Evolutionary conservation across 37 sponge, comb jelly and placozoan genomes (phyloP), one percentile per base, ranked within the genome.

Genomic region (Hormiphora californensis): DNA sequence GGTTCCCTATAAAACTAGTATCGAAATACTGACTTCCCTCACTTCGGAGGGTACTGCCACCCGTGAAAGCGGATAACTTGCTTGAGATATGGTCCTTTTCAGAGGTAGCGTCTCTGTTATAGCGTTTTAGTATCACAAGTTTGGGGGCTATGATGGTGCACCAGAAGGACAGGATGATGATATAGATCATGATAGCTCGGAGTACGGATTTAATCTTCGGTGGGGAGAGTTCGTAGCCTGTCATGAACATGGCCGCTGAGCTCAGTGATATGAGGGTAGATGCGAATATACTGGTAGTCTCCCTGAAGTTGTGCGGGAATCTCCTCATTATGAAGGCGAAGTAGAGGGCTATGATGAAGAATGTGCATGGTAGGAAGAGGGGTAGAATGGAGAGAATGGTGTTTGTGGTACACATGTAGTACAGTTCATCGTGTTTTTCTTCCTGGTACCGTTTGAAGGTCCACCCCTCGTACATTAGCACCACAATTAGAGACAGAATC

Each of bases 161-260:
- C 23, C 40, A 28, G 44, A 73, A 33, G 1, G 81, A 43, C 0
- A 33, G 4, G 21, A 73, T 36, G 4, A 46, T 43, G 35, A 73
- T 73, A 46, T 73, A 73, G 81, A 73, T 73, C 81, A 73, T 73
- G 81, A 73, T 37, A 23, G 46, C 81, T 22, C 81, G 3, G n/a
- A 73, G 81, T 43, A 73, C 36, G 9, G 81, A 32, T 73, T 73
- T 73, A 30, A 36, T 41, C 46, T 40, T 39, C 28, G 81, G 81
- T n/a, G 81, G 44, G 4, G 81, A 73, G 0, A 73, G 81, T 17
- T 73, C 35, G 25, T 73, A 73, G 28, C 81, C 81, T n/a, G 81
- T 73, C 41, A 73, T 25, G 23, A 73, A 73, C 81, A 73, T 73
- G 22, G 46, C 81, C 0, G 44, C 1, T 8, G 81, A 73, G 46